Percentiles rank a stretch among this genome's conserved stretches.
Evolutionary conservation across 1,140 invertebrate species (phyloP).

Genomic region (Sycophila sp.): DNA sequence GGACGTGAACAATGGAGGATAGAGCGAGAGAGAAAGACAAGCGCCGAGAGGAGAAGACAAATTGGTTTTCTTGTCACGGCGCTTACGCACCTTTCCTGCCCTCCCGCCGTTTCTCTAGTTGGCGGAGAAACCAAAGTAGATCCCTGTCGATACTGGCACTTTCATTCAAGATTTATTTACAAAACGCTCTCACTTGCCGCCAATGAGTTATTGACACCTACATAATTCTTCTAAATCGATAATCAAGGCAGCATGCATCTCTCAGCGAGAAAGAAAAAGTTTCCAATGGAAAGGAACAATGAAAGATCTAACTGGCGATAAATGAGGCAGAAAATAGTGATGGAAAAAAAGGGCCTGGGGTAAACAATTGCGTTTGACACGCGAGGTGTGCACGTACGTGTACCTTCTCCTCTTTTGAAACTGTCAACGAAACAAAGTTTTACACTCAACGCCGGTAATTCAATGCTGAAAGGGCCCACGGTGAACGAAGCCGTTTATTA

Average conservation of each 20-base stretch:
- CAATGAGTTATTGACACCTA: conserved; percentile 7
- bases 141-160: conserved; percentile 19
- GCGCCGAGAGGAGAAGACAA: conserved; percentile 18
- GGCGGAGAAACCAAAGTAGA: conserved; percentile 4
- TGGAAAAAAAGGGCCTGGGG: too few species aligned
- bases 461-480: too few species aligned
- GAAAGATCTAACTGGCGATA: too few species aligned
- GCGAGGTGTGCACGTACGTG: too few species aligned
- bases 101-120: background rate
- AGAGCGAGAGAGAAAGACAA: background rate
- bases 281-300: too few species aligned
- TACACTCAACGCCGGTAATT: background rate
- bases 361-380: too few species aligned
- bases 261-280: too few species aligned
- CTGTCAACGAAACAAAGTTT: background rate
- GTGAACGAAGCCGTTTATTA: background rate
- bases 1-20: background rate
- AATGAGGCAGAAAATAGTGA: too few species aligned
- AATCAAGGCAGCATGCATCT: too few species aligned
- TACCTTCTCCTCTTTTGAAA: too few species aligned
- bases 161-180: conserved; percentile 20
- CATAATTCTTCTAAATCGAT: too few species aligned
- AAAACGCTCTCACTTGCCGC: background rate
- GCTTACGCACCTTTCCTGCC: conserved; percentile 10
- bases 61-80: conserved; percentile 14